Base-by-base conservation (phyloP, 2,113 vertebrate species). In the Heliornis fulica region DNA sequence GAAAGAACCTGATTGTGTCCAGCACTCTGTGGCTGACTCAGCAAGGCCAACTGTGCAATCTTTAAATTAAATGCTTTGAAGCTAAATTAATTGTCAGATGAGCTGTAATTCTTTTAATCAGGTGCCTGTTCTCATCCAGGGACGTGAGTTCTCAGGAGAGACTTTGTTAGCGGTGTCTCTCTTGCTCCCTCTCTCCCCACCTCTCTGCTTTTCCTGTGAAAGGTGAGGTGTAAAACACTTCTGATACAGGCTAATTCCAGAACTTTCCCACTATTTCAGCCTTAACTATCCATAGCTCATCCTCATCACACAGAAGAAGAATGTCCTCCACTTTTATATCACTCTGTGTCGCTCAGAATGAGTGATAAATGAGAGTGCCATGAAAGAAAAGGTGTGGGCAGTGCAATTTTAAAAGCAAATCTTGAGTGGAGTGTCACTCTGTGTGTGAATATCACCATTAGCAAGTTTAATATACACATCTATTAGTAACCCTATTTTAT, bases 21-120 rank as follows among this genome's bases (percentile, higher is more conserved):
- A 91, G 74, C 32, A 11, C 38, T 59, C 32, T 25, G 81, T 64
- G 36, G 95, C 88, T 96, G 94, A 96, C 59, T 97, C 96, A 95
- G 91, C 95, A 57, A 61, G 88, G 94, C 68, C 80, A 72, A 71
- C 36, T 10, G 70, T 48, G 51, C 56, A 83, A 54, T 86, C 94
- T 94, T 65, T 28, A 61, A 75, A 89, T 95, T 60, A 96, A 96
- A 89, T 31, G 45, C 70, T 91, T 83, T 19, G 80, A 56, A 43
- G 79, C 43, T 70, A 63, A 89, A 93, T 95, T 91, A 93, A 97
- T 93, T 51, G 21, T 50, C 53, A 22, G 51, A 51, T 6, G 34
- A 83, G 48, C 50, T 86, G 85, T 74, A 54, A 25, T 53, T 78
- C 76, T 76, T 46, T 77, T 66, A 87, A 92, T 71, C 70, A 79